phyloP scores from a whole-genome alignment of 2,113 vertebrate species.

The Riparia riparia region DNA sequence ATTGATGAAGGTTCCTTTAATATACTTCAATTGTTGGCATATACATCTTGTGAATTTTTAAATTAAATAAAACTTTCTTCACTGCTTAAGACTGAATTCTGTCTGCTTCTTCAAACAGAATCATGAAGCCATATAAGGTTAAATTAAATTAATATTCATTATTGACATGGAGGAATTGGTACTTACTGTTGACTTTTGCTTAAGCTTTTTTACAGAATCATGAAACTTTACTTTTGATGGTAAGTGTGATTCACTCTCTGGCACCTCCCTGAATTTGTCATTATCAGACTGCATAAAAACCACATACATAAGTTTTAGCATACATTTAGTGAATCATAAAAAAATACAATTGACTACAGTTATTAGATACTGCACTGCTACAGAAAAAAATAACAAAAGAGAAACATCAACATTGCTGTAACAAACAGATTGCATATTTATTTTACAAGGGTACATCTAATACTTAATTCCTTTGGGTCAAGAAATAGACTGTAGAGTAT shows the following conservation, averaged over 20 bases:
- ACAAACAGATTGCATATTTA: neutral
- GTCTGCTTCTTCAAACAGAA: neutral
- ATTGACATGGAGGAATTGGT: neutral
- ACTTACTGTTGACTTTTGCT: constrained; percentile 74
- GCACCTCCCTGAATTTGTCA: neutral
- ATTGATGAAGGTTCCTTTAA: neutral
- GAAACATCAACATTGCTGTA: neutral
- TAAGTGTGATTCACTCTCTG: constrained; percentile 33
- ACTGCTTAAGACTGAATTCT: neutral
- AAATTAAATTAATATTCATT: neutral
- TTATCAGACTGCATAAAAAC: constrained; percentile 60
- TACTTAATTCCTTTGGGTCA: neutral
- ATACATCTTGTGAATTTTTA: neutral
- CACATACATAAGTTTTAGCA: neutral
- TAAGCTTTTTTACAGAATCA: constrained; percentile 66
- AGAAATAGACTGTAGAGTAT: neutral
- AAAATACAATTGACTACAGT: neutral
- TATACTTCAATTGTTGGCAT: neutral
- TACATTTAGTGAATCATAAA: neutral
- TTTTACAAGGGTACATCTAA: neutral
- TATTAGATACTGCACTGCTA: neutral
- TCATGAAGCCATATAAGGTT: neutral
- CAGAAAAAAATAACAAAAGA: neutral
- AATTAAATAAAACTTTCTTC: neutral
- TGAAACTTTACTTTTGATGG: constrained; percentile 70